Evolutionary conservation across 2,888 invertebrate genomes (phyloP), one percentile per base, ranked within the genome.

Genomic region (Limnephilus auricula): DNA sequence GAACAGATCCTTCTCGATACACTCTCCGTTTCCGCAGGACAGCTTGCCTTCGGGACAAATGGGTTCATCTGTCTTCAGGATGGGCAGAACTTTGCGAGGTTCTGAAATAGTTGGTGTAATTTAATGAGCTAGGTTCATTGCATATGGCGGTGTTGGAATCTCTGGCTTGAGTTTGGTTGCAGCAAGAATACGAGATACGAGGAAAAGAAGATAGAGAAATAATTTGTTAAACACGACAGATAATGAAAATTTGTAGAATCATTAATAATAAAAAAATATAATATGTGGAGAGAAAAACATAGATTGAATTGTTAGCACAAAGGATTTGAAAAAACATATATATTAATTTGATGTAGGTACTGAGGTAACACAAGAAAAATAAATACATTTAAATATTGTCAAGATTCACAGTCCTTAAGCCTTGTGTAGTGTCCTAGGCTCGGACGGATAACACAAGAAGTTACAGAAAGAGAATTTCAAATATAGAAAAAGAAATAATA

Each of bases 21-120:
- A 99, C 94, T 99, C 99, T 93, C 98, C 98, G 95, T 98, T 98
- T 93, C 99, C 99, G 95, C 99, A 99, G 92, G 98, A 98, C 92
- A 99, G 95, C 96, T 99, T 98, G 91, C 98, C 98, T 94, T 98
- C 98, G 30, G 98, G 97, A 94, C 99, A 99, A 94, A 98, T 97
- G 89, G 99, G 99, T 95, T 99, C 99, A 95, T 99, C 99, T 90
- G 99, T 99, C 95, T 98, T 98, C 94, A 99, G 95, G 94, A 98
- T 98, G 87, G 99, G 99, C 94, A 98, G 96, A 92, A 98, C 96
- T 95, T 99, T 98, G 94, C 98, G 97, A 80, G 99, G 98, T 95
- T 98, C 99, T 99, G 87, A 40, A 92, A 92, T 45, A 34, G 31
- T 79, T 85, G 50, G 88, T 84, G 34, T 82, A 6, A 40, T 65